A percentile compares a stretch with the other conserved stretches of the same genome.
Conservation (phyloP, 2,113 vertebrate genomes). For the Tyrannus savana region DNA sequence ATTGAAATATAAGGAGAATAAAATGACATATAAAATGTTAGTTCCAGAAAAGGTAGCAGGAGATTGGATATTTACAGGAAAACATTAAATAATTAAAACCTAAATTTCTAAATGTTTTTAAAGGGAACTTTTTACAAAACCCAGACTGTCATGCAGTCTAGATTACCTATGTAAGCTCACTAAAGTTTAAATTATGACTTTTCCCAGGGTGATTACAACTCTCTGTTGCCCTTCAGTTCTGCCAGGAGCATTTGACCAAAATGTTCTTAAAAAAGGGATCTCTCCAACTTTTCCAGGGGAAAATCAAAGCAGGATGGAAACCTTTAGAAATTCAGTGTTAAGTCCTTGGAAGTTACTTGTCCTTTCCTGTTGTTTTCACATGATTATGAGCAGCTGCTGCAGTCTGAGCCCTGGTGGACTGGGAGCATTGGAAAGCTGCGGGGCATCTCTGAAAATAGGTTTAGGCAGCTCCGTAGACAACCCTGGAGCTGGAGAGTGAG, state of each 20-base stretch:
- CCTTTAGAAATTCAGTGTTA: neutral
- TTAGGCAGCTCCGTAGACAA: constrained; percentile 18
- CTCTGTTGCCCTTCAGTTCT: neutral
- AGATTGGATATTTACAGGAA: neutral
- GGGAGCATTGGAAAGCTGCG: neutral
- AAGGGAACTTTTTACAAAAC: neutral
- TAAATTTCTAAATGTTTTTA: neutral
- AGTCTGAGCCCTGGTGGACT: constrained; percentile 6
- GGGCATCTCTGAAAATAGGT: constrained; percentile 33
- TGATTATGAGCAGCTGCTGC: constrained; percentile 27
- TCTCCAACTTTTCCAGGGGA: neutral
- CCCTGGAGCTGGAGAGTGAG: neutral
- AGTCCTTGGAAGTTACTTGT: constrained; percentile 6
- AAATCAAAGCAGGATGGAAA: neutral
- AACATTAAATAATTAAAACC: neutral
- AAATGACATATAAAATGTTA: neutral
- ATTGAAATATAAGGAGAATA: neutral
- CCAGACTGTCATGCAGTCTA: neutral
- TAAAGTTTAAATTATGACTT: neutral
- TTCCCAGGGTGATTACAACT: neutral
- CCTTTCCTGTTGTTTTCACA: constrained; percentile 32
- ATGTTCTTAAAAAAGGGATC: neutral
- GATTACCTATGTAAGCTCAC: neutral
- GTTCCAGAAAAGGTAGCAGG: neutral
- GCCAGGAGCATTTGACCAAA: neutral